Evolutionary conservation across 37 sponge, comb jelly and placozoan genomes (phyloP).

Genomic region (Ephydatia muelleri): DNA sequence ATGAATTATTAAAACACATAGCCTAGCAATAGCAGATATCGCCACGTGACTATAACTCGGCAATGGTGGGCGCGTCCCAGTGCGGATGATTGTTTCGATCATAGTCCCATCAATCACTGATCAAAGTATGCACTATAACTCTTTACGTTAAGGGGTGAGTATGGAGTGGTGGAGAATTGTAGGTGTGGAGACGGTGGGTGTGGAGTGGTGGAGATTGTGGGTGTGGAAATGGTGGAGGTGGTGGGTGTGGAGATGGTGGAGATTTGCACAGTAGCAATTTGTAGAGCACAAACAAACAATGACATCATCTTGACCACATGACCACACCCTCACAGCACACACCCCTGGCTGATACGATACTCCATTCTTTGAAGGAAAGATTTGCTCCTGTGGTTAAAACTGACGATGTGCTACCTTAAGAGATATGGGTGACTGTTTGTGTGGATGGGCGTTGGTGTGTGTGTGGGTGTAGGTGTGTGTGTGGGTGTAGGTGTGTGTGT

Average conservation of each 20-base stretch:
- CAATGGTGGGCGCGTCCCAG: slow-evolving; percentile 80
- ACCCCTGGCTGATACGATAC: slow-evolving; percentile 74
- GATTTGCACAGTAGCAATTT: too few relatives aligned
- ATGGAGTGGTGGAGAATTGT: slow-evolving; percentile 78
- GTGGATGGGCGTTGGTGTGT: too few relatives aligned
- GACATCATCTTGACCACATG: background rate
- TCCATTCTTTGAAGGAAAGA: slow-evolving; percentile 82
- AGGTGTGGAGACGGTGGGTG: slow-evolving; percentile 50
- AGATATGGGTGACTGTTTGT: slow-evolving; percentile 87
- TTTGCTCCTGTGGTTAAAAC: slow-evolving; percentile 59
- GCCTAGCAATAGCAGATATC: too few relatives aligned
- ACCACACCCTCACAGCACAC: background rate
- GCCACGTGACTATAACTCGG: too few relatives aligned
- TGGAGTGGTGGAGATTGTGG: too few relatives aligned
- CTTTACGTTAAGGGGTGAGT: slow-evolving; percentile 29
- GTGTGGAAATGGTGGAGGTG: too few relatives aligned
- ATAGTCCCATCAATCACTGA: slow-evolving; percentile 58
- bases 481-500: too few relatives aligned
- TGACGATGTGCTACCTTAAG: slow-evolving; percentile 86
- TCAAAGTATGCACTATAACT: background rate
- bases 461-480: too few relatives aligned
- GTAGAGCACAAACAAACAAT: background rate
- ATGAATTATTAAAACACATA: too few relatives aligned
- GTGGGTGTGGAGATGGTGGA: too few relatives aligned
- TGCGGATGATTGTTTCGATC: slow-evolving; percentile 77